Percentiles rank a stretch among this genome's conserved stretches.
These are phyloP conservation scores for Rhynchophorus ferrugineus DNA, from an alignment of 1,140 invertebrate genomes.

Conservation along the genomic window DNA sequence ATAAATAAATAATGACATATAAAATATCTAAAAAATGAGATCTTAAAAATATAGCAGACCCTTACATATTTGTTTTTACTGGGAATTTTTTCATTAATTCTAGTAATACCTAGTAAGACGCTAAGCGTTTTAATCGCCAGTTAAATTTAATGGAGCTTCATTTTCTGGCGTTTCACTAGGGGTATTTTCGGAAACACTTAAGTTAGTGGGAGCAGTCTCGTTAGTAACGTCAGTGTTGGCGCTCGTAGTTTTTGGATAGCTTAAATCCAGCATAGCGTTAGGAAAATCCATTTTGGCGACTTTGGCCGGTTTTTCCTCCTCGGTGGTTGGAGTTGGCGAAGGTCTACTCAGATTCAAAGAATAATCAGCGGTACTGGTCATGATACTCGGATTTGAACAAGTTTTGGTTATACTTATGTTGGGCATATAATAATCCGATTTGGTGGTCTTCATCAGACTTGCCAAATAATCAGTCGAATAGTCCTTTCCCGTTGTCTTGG, in stretches of 20 bases:
- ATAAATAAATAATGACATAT: no score
- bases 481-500: slow-evolving; percentile 35
- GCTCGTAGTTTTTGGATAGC: slow-evolving; percentile 20
- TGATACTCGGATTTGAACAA: slow-evolving; percentile 8
- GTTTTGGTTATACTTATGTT: slow-evolving; percentile 25
- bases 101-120: no score
- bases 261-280: slow-evolving; percentile 28
- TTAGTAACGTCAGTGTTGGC: slow-evolving; percentile 12
- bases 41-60: no score
- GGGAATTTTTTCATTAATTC: no score
- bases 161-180: slow-evolving; percentile 8
- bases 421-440: slow-evolving; percentile 31
- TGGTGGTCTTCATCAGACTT: slow-evolving; percentile 38
- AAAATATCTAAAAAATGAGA: no score
- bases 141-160: slow-evolving; percentile 29
- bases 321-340: slow-evolving; percentile 8
- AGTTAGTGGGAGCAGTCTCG: slow-evolving; percentile 22
- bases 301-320: slow-evolving; percentile 25
- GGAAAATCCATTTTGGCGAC: slow-evolving; percentile 27
- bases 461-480: slow-evolving; percentile 41
- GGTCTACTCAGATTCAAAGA: slow-evolving; percentile 31
- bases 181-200: slow-evolving; percentile 16
- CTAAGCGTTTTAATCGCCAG: slow-evolving; percentile 24
- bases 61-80: no score
- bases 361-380: slow-evolving; percentile 18